Evolutionary conservation across 2,797 vertebrate species (phyloP).

Genomic region (Helarctos malayanus): DNA sequence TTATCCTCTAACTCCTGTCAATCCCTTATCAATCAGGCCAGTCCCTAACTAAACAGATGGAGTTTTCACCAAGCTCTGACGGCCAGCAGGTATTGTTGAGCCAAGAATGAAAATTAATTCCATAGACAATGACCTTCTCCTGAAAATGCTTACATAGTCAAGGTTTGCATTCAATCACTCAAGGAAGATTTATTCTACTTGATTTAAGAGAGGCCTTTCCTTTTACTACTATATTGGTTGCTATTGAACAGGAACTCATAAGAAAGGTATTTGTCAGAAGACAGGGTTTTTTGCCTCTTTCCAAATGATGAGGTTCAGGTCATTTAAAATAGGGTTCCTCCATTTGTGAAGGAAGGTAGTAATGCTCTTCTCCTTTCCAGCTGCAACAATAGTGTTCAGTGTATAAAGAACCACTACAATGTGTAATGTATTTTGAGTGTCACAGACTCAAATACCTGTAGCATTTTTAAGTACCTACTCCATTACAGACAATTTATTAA

Average conservation of each 20-base stretch:
- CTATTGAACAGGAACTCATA: slow-evolving; percentile 8
- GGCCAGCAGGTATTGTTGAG: slow-evolving; percentile 70
- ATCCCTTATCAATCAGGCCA: slow-evolving; percentile 70
- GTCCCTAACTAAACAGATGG: slow-evolving; percentile 72
- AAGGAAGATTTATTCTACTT: slow-evolving; percentile 44
- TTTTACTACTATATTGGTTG: slow-evolving; percentile 23
- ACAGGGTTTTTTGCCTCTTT: slow-evolving; percentile 22
- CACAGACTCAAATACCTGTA: background rate
- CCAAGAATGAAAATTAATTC: slow-evolving; percentile 82
- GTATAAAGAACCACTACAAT: background rate
- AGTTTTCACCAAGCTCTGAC: slow-evolving; percentile 65
- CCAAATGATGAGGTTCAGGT: background rate
- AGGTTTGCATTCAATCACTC: slow-evolving; percentile 69
- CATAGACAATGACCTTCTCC: slow-evolving; percentile 79
- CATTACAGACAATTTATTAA: background rate
- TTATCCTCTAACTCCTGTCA: slow-evolving; percentile 63
- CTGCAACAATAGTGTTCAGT: background rate
- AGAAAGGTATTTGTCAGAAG: slow-evolving; percentile 32
- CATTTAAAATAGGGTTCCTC: background rate
- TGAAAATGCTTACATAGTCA: slow-evolving; percentile 77
- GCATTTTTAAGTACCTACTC: background rate
- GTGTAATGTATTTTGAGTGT: background rate
- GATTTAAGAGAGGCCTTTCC: slow-evolving; percentile 68
- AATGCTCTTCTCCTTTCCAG: background rate
- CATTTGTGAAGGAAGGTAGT: background rate